Conservation (phyloP, 1,140 invertebrate genomes). For the Oscheius sp. region DNA sequence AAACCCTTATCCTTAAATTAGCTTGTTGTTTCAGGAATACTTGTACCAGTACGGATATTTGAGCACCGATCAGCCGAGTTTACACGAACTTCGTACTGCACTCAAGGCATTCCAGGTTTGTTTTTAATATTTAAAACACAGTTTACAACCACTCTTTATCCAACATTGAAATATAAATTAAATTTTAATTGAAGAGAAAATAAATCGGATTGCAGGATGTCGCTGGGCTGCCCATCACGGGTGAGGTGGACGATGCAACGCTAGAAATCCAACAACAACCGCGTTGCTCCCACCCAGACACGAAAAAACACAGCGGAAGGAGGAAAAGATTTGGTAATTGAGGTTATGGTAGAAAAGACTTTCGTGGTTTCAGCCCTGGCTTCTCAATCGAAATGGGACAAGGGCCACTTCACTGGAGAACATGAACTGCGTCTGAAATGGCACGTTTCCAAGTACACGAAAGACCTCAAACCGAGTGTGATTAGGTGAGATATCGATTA, state of each 20-base stretch:
- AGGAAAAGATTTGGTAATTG: conserved; percentile 25
- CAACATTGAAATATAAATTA: not conserved
- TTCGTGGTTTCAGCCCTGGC: conserved; percentile 18
- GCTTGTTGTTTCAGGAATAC: conserved; percentile 32
- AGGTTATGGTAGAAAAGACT: not conserved
- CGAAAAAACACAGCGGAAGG: not conserved
- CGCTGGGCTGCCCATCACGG: conserved; percentile 14
- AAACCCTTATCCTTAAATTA: too few relatives aligned
- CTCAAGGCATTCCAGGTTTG: conserved; percentile 29
- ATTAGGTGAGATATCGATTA: not conserved
- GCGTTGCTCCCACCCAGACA: conserved; percentile 20
- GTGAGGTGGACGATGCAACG: conserved; percentile 10
- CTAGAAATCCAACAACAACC: conserved; percentile 2
- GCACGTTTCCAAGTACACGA: conserved; percentile 29
- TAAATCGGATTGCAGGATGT: conserved; percentile 16
- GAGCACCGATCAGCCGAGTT: conserved; percentile 1
- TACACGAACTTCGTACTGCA: conserved; percentile 18
- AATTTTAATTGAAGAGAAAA: not conserved
- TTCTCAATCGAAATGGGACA: conserved; percentile 19
- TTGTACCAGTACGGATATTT: conserved; percentile 31
- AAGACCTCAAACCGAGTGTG: conserved; percentile 16
- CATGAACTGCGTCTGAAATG: conserved; percentile 19
- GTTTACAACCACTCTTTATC: too few relatives aligned
- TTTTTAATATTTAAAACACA: too few relatives aligned
- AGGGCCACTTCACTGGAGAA: conserved; percentile 11